These are phyloP conservation scores for Patella vulgata DNA, from an alignment of 1,140 invertebrate genomes.

Conservation along the genomic window DNA sequence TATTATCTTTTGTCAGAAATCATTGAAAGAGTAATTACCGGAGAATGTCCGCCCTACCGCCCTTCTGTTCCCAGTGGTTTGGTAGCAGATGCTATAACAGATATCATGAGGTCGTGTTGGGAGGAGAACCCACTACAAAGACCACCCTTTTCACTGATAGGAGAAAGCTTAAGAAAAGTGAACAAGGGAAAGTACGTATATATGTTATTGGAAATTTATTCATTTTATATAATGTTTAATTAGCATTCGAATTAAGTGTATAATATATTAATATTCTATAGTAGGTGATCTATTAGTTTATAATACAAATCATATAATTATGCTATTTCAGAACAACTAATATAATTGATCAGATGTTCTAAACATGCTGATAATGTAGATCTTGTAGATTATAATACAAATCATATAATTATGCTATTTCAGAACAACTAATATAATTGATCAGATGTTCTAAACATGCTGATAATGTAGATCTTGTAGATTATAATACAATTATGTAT, in stretches of 20 bases:
- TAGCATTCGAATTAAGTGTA: too few relatives aligned
- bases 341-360: constrained; percentile 58
- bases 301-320: too few relatives aligned
- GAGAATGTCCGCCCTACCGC: constrained; percentile 41
- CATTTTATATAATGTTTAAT: too few relatives aligned
- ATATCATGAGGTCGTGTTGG: constrained; percentile 52
- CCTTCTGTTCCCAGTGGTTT: constrained; percentile 24
- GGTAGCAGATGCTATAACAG: constrained; percentile 23
- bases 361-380: constrained; percentile 91
- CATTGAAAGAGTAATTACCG: constrained; percentile 25
- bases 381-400: constrained; percentile 84
- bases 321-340: constrained; percentile 39
- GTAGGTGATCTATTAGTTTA: too few relatives aligned
- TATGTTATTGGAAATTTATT: too few relatives aligned
- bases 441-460: constrained; percentile 74
- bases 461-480: constrained; percentile 92
- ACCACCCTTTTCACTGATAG: constrained; percentile 41
- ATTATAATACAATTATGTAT: too few relatives aligned
- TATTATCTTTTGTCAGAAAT: too few relatives aligned
- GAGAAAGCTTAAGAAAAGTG: too few relatives aligned
- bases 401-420: too few relatives aligned
- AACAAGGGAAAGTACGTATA: too few relatives aligned
- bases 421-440: constrained; percentile 47
- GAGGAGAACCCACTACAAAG: constrained; percentile 44
- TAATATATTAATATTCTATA: too few relatives aligned